A percentile compares a stretch with the other conserved stretches of the same genome.
Evolutionary conservation across 2,113 vertebrate genomes (phyloP).

Genomic region (Callionymus lyra): DNA sequence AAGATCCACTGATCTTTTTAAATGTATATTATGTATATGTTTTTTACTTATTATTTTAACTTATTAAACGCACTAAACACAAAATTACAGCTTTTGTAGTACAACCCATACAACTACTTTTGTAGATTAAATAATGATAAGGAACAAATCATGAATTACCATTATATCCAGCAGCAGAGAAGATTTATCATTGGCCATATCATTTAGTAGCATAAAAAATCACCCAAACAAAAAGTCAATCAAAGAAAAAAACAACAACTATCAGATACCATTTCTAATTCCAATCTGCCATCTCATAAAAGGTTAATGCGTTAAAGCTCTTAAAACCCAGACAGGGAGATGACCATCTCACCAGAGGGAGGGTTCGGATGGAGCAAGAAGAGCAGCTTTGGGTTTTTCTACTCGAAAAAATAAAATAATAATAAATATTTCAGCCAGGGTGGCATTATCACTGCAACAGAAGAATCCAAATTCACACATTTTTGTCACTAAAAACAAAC

Average conservation of each 20-base stretch:
- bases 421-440: constrained; percentile 50
- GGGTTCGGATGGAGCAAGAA: constrained; percentile 25
- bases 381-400: constrained; percentile 8
- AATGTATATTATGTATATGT: too few relatives aligned
- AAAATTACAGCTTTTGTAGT: too few relatives aligned
- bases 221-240: constrained; percentile 24
- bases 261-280: constrained; percentile 31
- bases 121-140: too few relatives aligned
- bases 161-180: too few relatives aligned
- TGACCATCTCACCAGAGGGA: constrained; percentile 34
- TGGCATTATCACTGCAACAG: constrained; percentile 34
- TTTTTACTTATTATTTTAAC: too few relatives aligned
- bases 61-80: too few relatives aligned
- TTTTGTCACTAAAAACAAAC: constrained; percentile 12
- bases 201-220: constrained; percentile 16
- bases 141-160: too few relatives aligned
- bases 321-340: constrained; percentile 44
- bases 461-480: constrained; percentile 31
- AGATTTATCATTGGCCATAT: too few relatives aligned
- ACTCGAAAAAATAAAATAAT: constrained; percentile 37
- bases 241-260: constrained; percentile 32
- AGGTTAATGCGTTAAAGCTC: constrained; percentile 46
- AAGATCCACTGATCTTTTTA: too few relatives aligned
- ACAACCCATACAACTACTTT: too few relatives aligned
- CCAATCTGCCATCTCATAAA: constrained; percentile 50